Conservation (phyloP, 1,140 invertebrate species). For the Drosophila dunni region DNA sequence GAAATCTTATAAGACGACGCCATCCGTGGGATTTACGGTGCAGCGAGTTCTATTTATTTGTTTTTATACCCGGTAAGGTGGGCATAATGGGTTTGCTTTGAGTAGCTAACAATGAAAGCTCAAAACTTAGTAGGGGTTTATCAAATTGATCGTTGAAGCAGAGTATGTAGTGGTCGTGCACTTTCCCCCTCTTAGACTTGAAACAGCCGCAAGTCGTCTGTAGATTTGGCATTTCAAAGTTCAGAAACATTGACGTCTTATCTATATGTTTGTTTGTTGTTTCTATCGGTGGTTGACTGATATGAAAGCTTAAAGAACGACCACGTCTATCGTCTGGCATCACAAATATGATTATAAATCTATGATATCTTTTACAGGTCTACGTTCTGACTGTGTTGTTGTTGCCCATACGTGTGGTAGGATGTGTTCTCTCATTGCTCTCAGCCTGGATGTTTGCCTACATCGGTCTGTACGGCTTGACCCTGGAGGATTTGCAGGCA, state of each 20-base stretch:
- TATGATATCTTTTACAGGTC: slow-evolving; percentile 87
- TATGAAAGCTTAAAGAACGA: slow-evolving; percentile 3
- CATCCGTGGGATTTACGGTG: background rate
- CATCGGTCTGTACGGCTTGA: slow-evolving; percentile 90
- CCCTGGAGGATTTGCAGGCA: slow-evolving; percentile 90
- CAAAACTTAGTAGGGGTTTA: too few species aligned
- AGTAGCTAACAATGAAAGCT: too few species aligned
- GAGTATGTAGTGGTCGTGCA: too few species aligned
- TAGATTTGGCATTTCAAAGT: slow-evolving; percentile 23
- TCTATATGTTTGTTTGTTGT: background rate
- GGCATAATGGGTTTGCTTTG: too few species aligned
- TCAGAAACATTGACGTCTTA: slow-evolving; percentile 22
- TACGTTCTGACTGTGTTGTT: slow-evolving; percentile 91
- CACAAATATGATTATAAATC: background rate
- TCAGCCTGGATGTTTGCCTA: slow-evolving; percentile 93
- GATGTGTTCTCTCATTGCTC: slow-evolving; percentile 90
- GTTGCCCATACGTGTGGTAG: slow-evolving; percentile 90
- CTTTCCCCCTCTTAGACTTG: too few species aligned
- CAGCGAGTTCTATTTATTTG: background rate
- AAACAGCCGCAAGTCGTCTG: too few species aligned
- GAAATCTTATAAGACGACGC: background rate
- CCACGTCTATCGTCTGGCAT: slow-evolving; percentile 11
- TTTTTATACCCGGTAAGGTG: background rate
- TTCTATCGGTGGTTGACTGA: background rate
- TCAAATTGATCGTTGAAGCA: too few species aligned